Base-by-base conservation (phyloP, 2,797 vertebrate species). In the Oophaga sylvatica region DNA sequence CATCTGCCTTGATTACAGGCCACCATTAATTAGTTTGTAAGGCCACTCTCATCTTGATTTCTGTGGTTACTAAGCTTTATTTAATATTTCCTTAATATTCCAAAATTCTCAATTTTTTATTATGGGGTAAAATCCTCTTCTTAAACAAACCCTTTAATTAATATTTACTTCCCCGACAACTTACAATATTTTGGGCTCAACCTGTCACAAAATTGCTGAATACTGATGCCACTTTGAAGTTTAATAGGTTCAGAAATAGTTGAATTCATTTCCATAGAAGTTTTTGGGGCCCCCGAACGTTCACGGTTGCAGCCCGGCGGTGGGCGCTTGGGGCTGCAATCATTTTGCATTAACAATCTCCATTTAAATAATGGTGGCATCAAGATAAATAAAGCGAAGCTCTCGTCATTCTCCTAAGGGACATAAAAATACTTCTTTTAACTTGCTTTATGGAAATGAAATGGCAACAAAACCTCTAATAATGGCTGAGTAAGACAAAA, bases 371-470 rank as follows among this genome's bases (percentile, higher is more conserved):
- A 88, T 88, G 60, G 45, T 81, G 60, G 70, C 57, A 57, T 53
- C 41, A 56, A 31, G 77, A 78, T 80, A 80, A 76, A 31, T 85
- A 88, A 81, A 76, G 78, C 65, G 26, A 60, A 85, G 10, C 29
- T 70, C 45, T 80, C 48, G 53, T 29, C 17, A 2, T 16, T 85
- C 68, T 88, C 83, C 87, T 88, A 59, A 35, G 87, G 87, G 60
- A 41, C 78, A 88, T 81, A 81, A 81, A 87, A 85, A 76, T n/a
- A n/a, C n/a, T n/a, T n/a, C n/a, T n/a, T n/a, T n/a, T n/a, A n/a
- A n/a, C n/a, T n/a, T 65, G 63, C 81, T 60, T 79, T 85, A 75
- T 85, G 82, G 78, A 85, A 85, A 81, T 81, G 48, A 88, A 81
- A 63, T 26, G 79, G 26, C 41, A 77, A 78, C 63, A 60, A 60